These are phyloP conservation scores for Ammospiza nelsoni DNA, from an alignment of 2,113 vertebrate genomes.

Conservation along the genomic window DNA sequence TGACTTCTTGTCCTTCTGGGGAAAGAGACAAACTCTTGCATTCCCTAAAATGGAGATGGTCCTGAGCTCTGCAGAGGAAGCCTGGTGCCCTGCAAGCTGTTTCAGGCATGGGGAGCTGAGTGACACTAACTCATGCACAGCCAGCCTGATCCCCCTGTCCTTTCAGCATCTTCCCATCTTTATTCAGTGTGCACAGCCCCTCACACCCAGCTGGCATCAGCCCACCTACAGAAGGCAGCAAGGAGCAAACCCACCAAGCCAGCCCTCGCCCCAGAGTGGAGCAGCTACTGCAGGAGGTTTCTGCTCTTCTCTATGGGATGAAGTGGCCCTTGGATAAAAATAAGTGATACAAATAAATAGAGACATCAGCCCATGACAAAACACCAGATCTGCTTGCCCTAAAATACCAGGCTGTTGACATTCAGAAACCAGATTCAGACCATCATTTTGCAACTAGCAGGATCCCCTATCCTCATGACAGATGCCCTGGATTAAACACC, in stretches of 20 bases:
- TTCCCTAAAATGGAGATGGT: slow-evolving; percentile 12
- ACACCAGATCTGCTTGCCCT: neutral
- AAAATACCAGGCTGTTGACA: neutral
- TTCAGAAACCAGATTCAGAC: neutral
- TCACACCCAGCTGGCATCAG: rapidly evolving
- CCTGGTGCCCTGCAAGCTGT: neutral
- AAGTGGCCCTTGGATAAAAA: slow-evolving; percentile 10
- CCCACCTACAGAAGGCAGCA: neutral
- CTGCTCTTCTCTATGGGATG: neutral
- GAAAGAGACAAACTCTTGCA: neutral
- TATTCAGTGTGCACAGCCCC: neutral
- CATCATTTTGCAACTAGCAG: neutral
- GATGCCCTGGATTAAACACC: slow-evolving; percentile 11
- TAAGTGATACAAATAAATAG: slow-evolving; percentile 20
- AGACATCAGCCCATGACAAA: neutral
- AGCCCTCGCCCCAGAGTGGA: neutral
- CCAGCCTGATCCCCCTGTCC: neutral
- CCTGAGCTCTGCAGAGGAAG: neutral
- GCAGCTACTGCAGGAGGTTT: neutral
- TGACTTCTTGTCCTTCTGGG: neutral
- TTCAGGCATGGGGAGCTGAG: neutral
- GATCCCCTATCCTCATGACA: neutral
- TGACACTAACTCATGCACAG: neutral
- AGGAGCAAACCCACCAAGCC: neutral
- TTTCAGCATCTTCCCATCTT: neutral